A percentile compares a stretch with the other conserved stretches of the same genome.
phyloP scores from a whole-genome alignment of 2,888 invertebrate genomes.

The Cantharis flavilabris region DNA sequence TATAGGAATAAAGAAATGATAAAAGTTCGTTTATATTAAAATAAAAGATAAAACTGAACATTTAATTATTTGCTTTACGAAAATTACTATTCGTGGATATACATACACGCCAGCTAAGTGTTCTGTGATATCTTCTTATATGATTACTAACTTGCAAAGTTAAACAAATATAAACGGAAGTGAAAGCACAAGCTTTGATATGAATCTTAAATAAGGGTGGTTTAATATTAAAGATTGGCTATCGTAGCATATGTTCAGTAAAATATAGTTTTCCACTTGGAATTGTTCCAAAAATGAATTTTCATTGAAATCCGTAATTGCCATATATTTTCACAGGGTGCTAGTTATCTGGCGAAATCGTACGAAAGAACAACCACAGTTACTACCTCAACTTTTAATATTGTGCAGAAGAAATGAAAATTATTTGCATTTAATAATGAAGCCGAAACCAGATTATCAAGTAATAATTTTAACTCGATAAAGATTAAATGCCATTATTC shows the following conservation, averaged over 20 bases:
- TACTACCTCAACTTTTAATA: neutral
- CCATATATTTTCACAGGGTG: neutral
- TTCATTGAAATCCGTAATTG: neutral
- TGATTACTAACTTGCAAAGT: neutral
- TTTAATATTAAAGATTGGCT: constrained; percentile 3
- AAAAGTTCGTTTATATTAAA: neutral
- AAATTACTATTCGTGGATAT: neutral
- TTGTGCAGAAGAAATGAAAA: neutral
- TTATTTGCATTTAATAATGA: neutral
- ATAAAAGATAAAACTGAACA: neutral
- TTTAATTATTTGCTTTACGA: neutral
- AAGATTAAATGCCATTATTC: neutral
- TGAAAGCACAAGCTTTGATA: neutral
- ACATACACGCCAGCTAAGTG: neutral
- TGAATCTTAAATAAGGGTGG: constrained; percentile 1
- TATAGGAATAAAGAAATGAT: neutral
- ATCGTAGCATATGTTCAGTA: neutral
- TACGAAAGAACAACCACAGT: neutral
- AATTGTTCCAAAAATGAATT: neutral
- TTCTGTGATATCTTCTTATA: neutral
- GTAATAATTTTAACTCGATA: neutral
- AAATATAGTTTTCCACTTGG: neutral
- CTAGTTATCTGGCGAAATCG: neutral
- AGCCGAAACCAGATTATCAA: neutral
- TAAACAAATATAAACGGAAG: neutral